Evolutionary conservation across 2,797 vertebrate species (phyloP).

Genomic region (Argentina silus): DNA sequence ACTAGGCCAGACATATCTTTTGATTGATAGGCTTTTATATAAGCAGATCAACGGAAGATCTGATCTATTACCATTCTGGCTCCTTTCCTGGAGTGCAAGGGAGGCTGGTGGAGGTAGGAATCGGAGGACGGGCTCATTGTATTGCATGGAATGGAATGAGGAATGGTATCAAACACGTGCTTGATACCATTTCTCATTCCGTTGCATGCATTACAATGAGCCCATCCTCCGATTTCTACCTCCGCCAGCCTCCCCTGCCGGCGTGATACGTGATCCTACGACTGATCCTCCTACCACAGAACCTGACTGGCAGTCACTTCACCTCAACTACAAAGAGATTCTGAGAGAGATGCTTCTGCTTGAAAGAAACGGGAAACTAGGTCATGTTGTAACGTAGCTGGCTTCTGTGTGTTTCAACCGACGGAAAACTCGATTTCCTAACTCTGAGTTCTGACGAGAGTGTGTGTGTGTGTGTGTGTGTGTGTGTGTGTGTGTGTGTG

Average conservation of each 20-base stretch:
- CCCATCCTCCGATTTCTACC: no score
- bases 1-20: background rate
- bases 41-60: no score
- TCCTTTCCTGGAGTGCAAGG: background rate
- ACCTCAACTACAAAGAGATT: background rate
- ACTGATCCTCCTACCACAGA: background rate
- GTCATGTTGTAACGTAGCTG: background rate
- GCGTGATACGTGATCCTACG: background rate
- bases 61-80: background rate
- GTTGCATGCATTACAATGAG: no score
- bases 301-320: conserved; percentile 1
- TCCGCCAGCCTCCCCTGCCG: no score
- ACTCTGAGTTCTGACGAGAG: background rate
- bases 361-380: conserved; percentile 3
- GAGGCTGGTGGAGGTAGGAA: no score
- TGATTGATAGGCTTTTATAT: background rate
- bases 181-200: no score
- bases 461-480: background rate
- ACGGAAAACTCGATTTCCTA: background rate
- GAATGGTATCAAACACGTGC: no score
- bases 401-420: background rate
- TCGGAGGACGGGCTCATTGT: no score
- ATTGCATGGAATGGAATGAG: no score
- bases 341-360: background rate
- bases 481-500: background rate